Evolutionary conservation across 2,113 vertebrate species (phyloP), one percentile per base, ranked within the genome.

Genomic region (Labrus mixtus): DNA sequence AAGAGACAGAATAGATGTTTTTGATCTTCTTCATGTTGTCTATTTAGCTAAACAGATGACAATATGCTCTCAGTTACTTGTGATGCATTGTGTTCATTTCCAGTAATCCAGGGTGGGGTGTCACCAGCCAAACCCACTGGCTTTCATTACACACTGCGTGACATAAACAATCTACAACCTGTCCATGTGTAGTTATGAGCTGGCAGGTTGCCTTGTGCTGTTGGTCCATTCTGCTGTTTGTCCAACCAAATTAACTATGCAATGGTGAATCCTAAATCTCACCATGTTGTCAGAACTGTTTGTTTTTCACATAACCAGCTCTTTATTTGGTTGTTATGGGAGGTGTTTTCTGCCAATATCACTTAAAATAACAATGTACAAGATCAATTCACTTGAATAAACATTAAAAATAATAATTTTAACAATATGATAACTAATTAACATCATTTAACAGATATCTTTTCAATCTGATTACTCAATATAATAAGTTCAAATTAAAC

Each of bases 111-210:
- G 39, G 39, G 6, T 10, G 8, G 46, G 8, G 19, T 17, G n/a
- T 48, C 6, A 75, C 65, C 17, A 41, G 56, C 6, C 1, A 59
- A 66, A 63, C 48, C 25, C 48, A 23, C 39, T 46, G 72, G 63
- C 19, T 79, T 58, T 70, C 22, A 63, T 70, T 68, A 70, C 17
- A 37, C 37, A 22, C 68, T 60, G 53, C 2, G 55, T 67, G 64
- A 51, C 65, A 85, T 57, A 57, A 66, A n/a, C 65, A 70, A 74
- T 53, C 5, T 4, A 36, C 59, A 82, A 68, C 65, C 4, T 74
- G 59, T 69, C 53, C 41, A 16, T 53, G 53, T 71, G 46, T 72
- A 78, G 75, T 76, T 57, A 60, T 33, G 36, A 80, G 53, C 45
- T 75, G 76, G 65, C 48, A 50, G 33, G 60, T 66, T 72, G 43